Percentiles rank a stretch among this genome's conserved stretches.
Evolutionary conservation across 2,113 vertebrate species (phyloP).

Genomic region (Pholis gunnellus): DNA sequence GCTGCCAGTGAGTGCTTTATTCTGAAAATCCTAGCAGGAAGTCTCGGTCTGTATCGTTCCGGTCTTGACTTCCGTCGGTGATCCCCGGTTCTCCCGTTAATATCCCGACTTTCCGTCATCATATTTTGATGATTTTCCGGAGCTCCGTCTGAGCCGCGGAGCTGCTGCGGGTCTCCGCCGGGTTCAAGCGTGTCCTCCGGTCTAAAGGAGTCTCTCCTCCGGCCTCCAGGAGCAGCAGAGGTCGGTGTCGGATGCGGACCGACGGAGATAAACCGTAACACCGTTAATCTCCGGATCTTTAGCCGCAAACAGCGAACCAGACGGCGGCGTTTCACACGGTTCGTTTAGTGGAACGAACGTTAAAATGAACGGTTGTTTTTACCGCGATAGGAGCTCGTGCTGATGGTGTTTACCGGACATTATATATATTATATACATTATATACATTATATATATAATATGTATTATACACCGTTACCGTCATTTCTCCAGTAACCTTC

Average conservation of each 20-base stretch:
- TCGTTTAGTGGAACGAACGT: too few species aligned
- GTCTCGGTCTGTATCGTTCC: not conserved
- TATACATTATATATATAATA: too few species aligned
- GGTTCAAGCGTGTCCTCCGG: not conserved
- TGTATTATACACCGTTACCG: too few species aligned
- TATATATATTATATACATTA: too few species aligned
- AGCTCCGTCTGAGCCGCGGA: not conserved
- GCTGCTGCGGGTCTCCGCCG: not conserved
- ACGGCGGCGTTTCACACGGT: not conserved
- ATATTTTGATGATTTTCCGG: not conserved
- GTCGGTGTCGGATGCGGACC: conserved; percentile 7
- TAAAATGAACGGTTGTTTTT: too few species aligned
- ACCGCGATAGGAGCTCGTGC: too few species aligned
- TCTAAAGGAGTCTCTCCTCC: not conserved
- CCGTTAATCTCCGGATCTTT: conserved; percentile 61
- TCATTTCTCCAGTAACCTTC: not conserved
- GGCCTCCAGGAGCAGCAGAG: not conserved
- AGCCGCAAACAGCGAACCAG: conserved; percentile 8
- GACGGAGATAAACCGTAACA: conserved; percentile 18
- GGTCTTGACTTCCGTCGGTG: not conserved
- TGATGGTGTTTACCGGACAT: too few species aligned
- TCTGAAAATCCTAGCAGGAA: conserved; percentile 41
- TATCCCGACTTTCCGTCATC: conserved; percentile 1
- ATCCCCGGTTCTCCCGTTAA: conserved; percentile 44
- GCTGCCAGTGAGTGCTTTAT: conserved; percentile 18